Conservation (phyloP, 2,113 vertebrate species). For the Pollimyrus isidori region DNA sequence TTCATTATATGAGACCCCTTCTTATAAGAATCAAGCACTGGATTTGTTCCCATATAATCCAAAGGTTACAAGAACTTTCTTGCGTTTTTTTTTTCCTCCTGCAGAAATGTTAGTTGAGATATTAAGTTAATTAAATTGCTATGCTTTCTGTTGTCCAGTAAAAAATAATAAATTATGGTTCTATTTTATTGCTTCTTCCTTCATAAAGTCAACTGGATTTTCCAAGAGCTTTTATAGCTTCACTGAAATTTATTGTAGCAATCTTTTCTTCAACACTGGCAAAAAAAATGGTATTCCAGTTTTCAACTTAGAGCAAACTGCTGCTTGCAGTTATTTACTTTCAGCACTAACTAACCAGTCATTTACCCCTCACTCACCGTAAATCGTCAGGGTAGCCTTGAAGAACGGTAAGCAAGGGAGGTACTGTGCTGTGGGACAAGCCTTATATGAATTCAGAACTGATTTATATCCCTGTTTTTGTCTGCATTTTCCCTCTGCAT, state of each 20-base stretch:
- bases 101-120: neutral
- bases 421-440: neutral
- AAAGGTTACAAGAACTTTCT: neutral
- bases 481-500: slow-evolving; percentile 18
- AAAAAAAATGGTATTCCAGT: neutral
- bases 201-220: neutral
- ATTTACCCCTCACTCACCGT: neutral
- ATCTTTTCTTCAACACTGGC: neutral
- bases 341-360: neutral
- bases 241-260: neutral
- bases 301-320: neutral
- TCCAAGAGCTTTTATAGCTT: neutral
- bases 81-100: neutral
- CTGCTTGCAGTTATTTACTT: neutral
- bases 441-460: neutral
- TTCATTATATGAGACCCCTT: neutral
- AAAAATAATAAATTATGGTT: neutral
- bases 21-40: neutral
- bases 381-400: neutral
- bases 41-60: neutral
- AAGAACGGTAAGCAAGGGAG: neutral
- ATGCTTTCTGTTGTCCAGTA: neutral
- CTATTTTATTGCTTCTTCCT: neutral
- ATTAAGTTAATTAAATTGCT: neutral
- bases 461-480: slow-evolving; percentile 21